phyloP scores from a whole-genome alignment of 2,888 invertebrate species.

The Mellilla xanthometata region DNA sequence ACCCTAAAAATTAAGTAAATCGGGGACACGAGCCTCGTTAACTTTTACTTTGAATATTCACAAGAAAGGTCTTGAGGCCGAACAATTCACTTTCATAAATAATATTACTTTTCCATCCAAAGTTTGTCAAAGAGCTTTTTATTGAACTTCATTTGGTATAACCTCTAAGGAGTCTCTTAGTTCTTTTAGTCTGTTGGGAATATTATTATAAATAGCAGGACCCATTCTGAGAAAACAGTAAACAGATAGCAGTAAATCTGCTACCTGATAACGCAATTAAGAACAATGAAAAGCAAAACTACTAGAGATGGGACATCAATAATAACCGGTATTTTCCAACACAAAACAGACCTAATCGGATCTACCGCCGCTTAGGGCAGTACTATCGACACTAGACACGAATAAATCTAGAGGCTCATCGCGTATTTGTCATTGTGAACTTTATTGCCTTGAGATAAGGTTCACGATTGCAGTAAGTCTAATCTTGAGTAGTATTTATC shows the following conservation, averaged over 20 bases:
- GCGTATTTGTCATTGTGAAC: too few species aligned
- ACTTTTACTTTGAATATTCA: conserved; percentile 5
- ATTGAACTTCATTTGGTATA: conserved; percentile 14
- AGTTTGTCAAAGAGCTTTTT: conserved; percentile 14
- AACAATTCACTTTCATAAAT: conserved; percentile 14
- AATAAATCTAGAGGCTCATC: too few species aligned
- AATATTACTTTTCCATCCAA: conserved; percentile 12
- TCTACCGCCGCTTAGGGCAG: too few species aligned
- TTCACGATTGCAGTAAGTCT: too few species aligned
- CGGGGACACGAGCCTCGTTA: conserved; percentile 7
- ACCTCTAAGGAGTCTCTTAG: not conserved
- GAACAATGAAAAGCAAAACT: too few species aligned
- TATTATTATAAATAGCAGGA: too few species aligned
- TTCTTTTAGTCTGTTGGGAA: not conserved
- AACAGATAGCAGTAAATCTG: too few species aligned
- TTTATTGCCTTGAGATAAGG: too few species aligned
- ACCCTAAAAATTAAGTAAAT: conserved; percentile 6
- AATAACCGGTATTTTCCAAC: not conserved
- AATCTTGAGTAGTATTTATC: too few species aligned
- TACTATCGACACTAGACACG: too few species aligned
- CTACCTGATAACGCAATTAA: too few species aligned
- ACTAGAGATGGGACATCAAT: not conserved
- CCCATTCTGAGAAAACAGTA: too few species aligned
- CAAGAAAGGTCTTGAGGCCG: not conserved
- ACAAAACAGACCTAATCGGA: not conserved